Conservation (phyloP, 2,797 vertebrate genomes). For the Coendou prehensilis region DNA sequence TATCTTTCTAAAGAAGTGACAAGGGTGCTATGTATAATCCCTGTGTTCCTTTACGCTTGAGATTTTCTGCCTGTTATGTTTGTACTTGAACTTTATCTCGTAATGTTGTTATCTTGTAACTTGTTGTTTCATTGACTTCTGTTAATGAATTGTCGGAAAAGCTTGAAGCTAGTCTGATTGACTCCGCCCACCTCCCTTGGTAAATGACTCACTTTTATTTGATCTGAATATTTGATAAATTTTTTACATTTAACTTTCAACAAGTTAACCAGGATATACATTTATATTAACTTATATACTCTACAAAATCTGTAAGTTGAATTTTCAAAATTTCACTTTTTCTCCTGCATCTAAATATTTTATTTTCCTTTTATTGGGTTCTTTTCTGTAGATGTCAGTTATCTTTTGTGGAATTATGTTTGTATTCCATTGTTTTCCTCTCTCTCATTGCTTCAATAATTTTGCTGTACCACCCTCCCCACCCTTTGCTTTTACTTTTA, state of each 20-base stretch:
- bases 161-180: neutral
- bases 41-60: neutral
- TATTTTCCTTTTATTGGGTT: neutral
- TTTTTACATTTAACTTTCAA: neutral
- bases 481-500: neutral
- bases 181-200: neutral
- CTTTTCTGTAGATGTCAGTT: neutral
- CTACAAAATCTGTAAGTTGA: neutral
- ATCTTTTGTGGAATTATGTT: neutral
- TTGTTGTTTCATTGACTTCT: neutral
- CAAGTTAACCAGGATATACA: neutral
- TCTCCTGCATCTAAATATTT: neutral
- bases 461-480: neutral
- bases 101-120: neutral
- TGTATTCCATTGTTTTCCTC: neutral
- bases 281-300: neutral
- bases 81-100: neutral
- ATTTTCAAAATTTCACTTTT: neutral
- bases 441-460: neutral
- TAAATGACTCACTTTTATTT: conserved; percentile 10
- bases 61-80: neutral
- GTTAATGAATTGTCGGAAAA: neutral
- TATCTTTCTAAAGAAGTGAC: neutral
- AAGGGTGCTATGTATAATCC: neutral
- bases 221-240: neutral